Evolutionary conservation across 2,888 invertebrate species (phyloP), one percentile per base, ranked within the genome.

Genomic region (Beris morrisii): DNA sequence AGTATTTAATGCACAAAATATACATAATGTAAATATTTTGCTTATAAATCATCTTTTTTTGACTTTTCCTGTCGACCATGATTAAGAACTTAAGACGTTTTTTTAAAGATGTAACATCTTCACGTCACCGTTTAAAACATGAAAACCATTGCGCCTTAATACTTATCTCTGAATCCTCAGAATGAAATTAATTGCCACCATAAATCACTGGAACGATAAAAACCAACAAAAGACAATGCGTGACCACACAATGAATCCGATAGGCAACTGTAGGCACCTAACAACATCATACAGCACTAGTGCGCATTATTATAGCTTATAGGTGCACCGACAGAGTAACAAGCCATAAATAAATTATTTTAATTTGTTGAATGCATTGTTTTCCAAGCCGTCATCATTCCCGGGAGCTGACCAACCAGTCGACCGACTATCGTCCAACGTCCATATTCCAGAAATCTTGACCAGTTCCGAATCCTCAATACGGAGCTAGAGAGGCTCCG

Each of bases 261-360:
- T 13, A 45, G 54, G 30, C 46, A 46, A 32, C 55, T 56, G 57
- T 65, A 50, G 65, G 50, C 56, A 65, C 44, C 64, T 55, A 15
- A 7, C 15, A 9, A 50, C 7, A 50, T 5, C 7, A 15, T n/a
- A 22, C 13, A 50, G 15, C 15, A 53, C 4, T 15, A n/a, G 28
- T 9, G 31, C 11, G 5, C 28, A 53, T 31, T 30, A 22, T 22
- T 22, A 22, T 22, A 22, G 38, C 38, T 38, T 38, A 50, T 15
- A 53, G 11, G 31, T 28, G 11, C 11, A 52, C 15, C 15, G 11
- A 4, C 22, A 5, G 30, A 52, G 11, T 48, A 30, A 66, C 65
- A 66, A 66, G 65, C 52, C 65, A 66, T 66, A 66, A 66, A 66
- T 66, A 66, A 66, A 58, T 66, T 58, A 38, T 38, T 38, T 38